Evolutionary conservation across 2,888 invertebrate species (phyloP).

Genomic region (Clitarchus hookeri): DNA sequence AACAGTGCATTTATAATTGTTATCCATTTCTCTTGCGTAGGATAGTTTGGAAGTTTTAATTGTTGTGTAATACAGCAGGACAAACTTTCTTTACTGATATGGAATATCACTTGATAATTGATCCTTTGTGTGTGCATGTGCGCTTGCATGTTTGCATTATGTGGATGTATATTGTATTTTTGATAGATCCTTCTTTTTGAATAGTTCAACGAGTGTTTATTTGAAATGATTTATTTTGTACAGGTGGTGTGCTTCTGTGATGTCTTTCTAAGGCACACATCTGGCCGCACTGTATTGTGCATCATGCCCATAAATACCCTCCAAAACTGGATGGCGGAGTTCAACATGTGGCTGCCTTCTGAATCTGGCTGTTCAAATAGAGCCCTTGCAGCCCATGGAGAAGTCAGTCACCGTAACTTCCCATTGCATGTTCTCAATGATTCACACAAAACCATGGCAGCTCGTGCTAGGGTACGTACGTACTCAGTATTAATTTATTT

Average conservation of each 20-base stretch:
- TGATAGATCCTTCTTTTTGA: constrained; percentile 18
- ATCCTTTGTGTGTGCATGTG: too few relatives aligned
- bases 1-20: too few relatives aligned
- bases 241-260: constrained; percentile 93
- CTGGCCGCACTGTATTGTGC: constrained; percentile 85
- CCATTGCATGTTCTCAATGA: constrained; percentile 91
- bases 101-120: too few relatives aligned
- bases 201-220: neutral
- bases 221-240: constrained; percentile 20
- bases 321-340: constrained; percentile 97
- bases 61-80: too few relatives aligned
- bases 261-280: constrained; percentile 89
- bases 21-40: too few relatives aligned
- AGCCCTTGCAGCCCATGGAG: constrained; percentile 64
- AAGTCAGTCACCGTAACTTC: constrained; percentile 79
- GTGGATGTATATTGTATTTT: too few relatives aligned
- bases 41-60: too few relatives aligned
- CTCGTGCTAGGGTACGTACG: constrained; percentile 77
- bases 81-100: too few relatives aligned
- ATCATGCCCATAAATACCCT: constrained; percentile 99
- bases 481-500: too few relatives aligned
- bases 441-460: constrained; percentile 86
- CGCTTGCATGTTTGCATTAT: too few relatives aligned
- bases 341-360: constrained; percentile 94
- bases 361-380: neutral